Percentiles rank a stretch among this genome's conserved stretches.
Conservation (phyloP, 2,888 invertebrate species). For the Acheta domesticus region DNA sequence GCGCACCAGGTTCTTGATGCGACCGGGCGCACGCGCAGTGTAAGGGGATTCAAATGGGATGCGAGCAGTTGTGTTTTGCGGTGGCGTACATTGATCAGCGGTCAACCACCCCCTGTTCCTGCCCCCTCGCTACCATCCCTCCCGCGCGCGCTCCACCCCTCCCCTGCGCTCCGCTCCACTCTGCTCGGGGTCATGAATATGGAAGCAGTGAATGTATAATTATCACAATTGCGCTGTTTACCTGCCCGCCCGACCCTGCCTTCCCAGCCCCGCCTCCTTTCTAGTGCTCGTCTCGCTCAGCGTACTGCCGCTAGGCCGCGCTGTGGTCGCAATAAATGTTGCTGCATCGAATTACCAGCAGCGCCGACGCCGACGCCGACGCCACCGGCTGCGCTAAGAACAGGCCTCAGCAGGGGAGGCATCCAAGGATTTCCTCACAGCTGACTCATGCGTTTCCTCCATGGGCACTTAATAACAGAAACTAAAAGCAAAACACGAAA, state of each 20-base stretch:
- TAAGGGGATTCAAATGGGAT: not conserved
- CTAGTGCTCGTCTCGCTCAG: not conserved
- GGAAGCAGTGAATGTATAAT: constrained; percentile 9
- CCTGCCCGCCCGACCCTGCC: not conserved
- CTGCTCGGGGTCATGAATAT: not conserved
- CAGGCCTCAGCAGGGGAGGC: too few species aligned
- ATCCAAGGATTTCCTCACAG: too few species aligned
- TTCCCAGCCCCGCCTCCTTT: not conserved
- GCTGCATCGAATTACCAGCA: not conserved
- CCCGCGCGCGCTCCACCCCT: not conserved
- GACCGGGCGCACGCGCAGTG: not conserved
- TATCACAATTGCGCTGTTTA: constrained; percentile 18
- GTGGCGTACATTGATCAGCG: not conserved
- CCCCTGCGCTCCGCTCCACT: not conserved
- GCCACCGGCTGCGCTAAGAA: too few species aligned
- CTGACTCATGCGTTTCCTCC: too few species aligned
- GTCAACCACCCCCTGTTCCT: not conserved
- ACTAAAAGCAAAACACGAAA: too few species aligned
- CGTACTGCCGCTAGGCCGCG: not conserved
- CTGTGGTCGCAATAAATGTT: not conserved
- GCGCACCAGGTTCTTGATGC: too few species aligned
- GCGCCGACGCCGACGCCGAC: not conserved
- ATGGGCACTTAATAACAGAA: too few species aligned
- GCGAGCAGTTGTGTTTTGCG: constrained; percentile 2
- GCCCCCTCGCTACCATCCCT: not conserved